Base-by-base conservation (phyloP, 2,888 invertebrate genomes). In the Perizoma affinitatum region DNA sequence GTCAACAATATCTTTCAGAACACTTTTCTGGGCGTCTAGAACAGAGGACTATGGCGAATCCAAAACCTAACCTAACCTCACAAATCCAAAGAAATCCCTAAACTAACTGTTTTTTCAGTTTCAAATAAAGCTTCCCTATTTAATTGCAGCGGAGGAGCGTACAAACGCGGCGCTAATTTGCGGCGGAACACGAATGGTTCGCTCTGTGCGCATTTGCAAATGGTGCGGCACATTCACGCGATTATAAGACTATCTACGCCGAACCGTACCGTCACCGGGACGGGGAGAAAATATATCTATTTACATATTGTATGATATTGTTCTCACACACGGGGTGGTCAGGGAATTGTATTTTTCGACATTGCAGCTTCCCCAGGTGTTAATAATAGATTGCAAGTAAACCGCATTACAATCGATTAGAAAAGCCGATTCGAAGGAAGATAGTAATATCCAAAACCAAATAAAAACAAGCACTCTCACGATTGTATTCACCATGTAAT, bases 181-280 rank as follows among this genome's bases (percentile, higher is more conserved):
- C 71, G 76, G 78, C 63, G 63, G 69, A 83, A 81, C 79, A 84
- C 78, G 79, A 82, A 84, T 81, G 76, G 79, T 82, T 78, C 67
- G 74, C 73, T 77, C 71, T 79, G 78, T 79, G 81, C 80, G 80
- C 84, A 81, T 86, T 89, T 83, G 85, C 84, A 85, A 88, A 86
- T 79, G 76, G 81, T 80, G 82, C 79, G 85, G 86, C 79, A 83
- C 75, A 83, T 88, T 87, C 85, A 86, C 82, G 87, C 86, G 84
- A 88, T 87, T 88, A 22, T 22, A 22, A 22, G 22, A 22, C 22
- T 22, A 22, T 22, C 22, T 22, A 22, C 22, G 22, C 22, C 22
- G 3, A 22, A 22, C 22, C 22, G 22, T 22, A 22, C 22, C 22
- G 22, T 22, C 3, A 22, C 22, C 22, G 22, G 22, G 3, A 22